Percentiles rank a stretch among this genome's conserved stretches.
Evolutionary conservation across 2,888 invertebrate genomes (phyloP).

Genomic region (Pollenia amentaria): DNA sequence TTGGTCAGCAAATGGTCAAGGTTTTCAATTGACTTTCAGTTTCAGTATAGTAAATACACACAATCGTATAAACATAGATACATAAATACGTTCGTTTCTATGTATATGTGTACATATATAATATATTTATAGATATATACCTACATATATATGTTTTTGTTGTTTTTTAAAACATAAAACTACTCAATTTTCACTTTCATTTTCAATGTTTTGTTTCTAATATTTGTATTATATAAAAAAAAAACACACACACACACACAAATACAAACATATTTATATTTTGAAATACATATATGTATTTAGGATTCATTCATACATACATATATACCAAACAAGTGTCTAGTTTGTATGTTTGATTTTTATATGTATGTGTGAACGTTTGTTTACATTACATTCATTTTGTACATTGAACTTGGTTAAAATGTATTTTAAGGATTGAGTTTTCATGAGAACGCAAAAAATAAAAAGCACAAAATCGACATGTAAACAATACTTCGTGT

Average conservation of each 20-base stretch:
- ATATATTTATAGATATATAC: conserved; percentile 1
- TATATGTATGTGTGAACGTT: conserved; percentile 14
- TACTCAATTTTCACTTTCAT: conserved; percentile 72
- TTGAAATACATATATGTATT: not conserved
- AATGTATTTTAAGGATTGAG: conserved; percentile 49
- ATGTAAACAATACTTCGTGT: conserved; percentile 67
- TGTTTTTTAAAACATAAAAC: conserved; percentile 22
- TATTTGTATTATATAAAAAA: conserved; percentile 23
- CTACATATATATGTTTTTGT: not conserved
- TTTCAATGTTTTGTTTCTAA: conserved; percentile 72
- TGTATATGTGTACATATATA: not conserved
- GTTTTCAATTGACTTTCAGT: conserved; percentile 83
- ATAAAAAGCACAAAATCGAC: conserved; percentile 35
- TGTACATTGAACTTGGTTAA: conserved; percentile 73
- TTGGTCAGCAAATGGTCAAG: conserved; percentile 82
- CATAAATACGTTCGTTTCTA: not conserved
- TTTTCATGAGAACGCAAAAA: conserved; percentile 40
- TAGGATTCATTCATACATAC: not conserved
- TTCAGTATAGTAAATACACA: conserved; percentile 75
- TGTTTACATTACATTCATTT: conserved; percentile 34
- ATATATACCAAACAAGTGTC: not conserved
- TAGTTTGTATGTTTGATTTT: not conserved
- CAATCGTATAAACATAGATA: conserved; percentile 28
- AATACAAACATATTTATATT: conserved; percentile 6
- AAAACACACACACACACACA: not conserved